Evolutionary conservation across 1,140 invertebrate species (phyloP).

Genomic region (Penaeus japonicus): DNA sequence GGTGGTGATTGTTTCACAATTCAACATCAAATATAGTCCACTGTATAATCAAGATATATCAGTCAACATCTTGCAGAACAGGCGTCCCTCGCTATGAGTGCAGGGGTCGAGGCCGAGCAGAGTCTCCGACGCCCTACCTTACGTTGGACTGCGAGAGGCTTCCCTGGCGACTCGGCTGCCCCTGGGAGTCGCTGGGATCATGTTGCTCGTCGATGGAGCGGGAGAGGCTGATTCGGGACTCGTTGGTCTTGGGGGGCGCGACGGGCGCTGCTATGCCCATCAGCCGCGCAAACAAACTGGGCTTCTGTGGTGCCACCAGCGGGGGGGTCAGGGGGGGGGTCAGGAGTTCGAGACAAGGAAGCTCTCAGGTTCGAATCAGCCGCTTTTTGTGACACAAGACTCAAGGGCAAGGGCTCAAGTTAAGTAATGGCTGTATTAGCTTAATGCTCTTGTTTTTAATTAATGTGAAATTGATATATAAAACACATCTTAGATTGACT

Average conservation of each 20-base stretch:
- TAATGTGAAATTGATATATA: too few relatives aligned
- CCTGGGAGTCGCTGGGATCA: constrained; percentile 44
- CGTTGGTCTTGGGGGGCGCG: constrained; percentile 42
- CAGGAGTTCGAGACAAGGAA: constrained; percentile 39
- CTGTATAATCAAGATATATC: constrained; percentile 40
- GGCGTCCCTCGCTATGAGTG: background rate
- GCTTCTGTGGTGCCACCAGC: constrained; percentile 59
- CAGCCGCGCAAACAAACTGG: constrained; percentile 61
- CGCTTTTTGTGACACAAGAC: too few relatives aligned
- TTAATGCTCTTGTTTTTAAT: too few relatives aligned
- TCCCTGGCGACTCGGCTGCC: constrained; percentile 44
- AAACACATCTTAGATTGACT: background rate
- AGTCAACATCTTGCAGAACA: constrained; percentile 13
- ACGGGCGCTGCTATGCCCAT: constrained; percentile 60
- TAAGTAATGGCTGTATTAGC: too few relatives aligned
- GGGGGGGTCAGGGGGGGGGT: constrained; percentile 23
- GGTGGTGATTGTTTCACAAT: constrained; percentile 43
- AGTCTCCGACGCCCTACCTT: constrained; percentile 49
- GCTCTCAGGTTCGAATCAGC: constrained; percentile 16
- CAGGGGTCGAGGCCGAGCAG: constrained; percentile 15
- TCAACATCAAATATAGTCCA: constrained; percentile 16
- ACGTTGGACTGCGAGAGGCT: constrained; percentile 55
- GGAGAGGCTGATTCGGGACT: constrained; percentile 39
- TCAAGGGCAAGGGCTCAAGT: too few relatives aligned
- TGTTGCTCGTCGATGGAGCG: constrained; percentile 49